Percentiles rank a stretch among this genome's conserved stretches.
These are phyloP conservation scores for Pipistrellus pygmaeus DNA, from an alignment of 2,797 vertebrate species.

Conservation along the genomic window DNA sequence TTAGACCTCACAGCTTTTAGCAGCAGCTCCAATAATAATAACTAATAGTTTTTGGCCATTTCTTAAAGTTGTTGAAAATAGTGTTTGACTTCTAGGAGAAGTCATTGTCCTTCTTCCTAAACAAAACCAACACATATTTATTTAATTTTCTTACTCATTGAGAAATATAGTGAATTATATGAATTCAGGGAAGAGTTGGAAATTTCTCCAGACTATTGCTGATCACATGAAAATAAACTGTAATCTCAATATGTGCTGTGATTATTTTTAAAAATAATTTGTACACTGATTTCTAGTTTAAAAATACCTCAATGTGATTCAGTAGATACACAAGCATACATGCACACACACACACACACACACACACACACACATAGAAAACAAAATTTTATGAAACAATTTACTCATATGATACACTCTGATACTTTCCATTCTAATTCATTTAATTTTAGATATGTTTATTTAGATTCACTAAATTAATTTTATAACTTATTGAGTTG, in stretches of 20 bases:
- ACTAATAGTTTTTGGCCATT: not conserved
- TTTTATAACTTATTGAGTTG: not conserved
- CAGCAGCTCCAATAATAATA: not conserved
- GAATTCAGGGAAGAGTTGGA: conserved; percentile 61
- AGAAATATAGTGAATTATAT: not conserved
- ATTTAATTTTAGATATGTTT: conserved; percentile 7
- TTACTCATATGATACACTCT: not conserved
- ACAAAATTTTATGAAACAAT: not conserved
- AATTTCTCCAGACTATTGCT: conserved; percentile 70
- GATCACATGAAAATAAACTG: conserved; percentile 61
- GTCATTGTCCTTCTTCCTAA: not conserved
- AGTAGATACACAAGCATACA: not conserved
- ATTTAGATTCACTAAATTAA: conserved; percentile 17
- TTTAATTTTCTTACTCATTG: conserved; percentile 5
- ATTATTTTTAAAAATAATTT: not conserved
- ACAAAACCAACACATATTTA: not conserved
- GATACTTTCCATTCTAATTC: not conserved
- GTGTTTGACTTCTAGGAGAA: not conserved
- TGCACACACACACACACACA: not conserved
- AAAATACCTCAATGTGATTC: not conserved
- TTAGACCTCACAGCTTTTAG: conserved; percentile 1
- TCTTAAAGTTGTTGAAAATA: not conserved
- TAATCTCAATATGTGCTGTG: conserved; percentile 58
- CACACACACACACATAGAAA: not conserved
- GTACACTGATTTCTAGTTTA: not conserved